A percentile compares a stretch with the other conserved stretches of the same genome.
These are phyloP conservation scores for Novumbra hubbsi DNA, from an alignment of 2,797 vertebrate genomes.

Conservation along the genomic window DNA sequence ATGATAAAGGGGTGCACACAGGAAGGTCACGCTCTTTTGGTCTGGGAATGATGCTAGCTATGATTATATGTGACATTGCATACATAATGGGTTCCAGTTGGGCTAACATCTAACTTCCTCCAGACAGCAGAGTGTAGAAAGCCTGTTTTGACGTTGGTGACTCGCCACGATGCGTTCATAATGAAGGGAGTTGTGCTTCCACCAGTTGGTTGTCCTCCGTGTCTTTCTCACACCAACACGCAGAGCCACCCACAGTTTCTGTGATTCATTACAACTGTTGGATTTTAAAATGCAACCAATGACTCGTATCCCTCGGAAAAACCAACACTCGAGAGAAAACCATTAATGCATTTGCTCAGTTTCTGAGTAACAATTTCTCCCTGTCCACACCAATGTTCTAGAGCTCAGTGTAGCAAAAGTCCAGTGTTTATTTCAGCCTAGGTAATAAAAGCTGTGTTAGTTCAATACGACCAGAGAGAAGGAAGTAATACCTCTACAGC, in stretches of 20 bases:
- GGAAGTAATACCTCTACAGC: neutral
- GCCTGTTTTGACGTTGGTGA: neutral
- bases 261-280: neutral
- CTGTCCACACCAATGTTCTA: neutral
- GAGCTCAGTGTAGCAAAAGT: no score
- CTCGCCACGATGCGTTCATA: neutral
- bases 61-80: neutral
- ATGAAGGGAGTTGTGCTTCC: neutral
- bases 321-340: neutral
- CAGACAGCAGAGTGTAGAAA: neutral
- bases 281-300: neutral
- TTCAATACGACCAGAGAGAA: neutral
- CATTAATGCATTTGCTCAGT: neutral
- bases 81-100: neutral
- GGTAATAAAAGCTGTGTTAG: neutral
- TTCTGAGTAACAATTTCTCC: neutral
- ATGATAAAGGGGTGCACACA: constrained; percentile 1
- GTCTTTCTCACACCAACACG: neutral
- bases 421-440: no score
- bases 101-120: neutral
- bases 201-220: neutral
- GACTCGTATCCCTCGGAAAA: neutral
- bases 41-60: neutral
- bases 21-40: neutral
- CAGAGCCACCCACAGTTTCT: neutral